Conservation (phyloP, 53 echinoderm and acorn worm species). For the Arbacia lixula region DNA sequence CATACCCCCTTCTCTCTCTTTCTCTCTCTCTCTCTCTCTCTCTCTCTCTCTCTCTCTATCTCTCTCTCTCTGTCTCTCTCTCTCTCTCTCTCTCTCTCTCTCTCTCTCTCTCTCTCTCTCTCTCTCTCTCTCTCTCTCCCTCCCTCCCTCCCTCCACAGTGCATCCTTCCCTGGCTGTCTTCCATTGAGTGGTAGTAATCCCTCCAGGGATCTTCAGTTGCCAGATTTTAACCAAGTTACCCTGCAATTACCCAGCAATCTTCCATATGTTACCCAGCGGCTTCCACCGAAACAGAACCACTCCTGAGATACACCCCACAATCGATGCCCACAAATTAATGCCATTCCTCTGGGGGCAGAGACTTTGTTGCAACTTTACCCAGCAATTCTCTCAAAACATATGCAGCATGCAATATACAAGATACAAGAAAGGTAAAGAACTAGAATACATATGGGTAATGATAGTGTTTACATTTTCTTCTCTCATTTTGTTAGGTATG, state of each 20-base stretch:
- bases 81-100: neutral
- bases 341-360: slow-evolving; percentile 11
- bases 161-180: no score
- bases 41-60: neutral
- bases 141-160: no score
- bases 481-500: no score
- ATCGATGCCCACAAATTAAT: slow-evolving; percentile 42
- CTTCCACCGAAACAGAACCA: neutral
- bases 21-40: neutral
- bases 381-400: no score
- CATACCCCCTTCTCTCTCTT: neutral
- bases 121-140: no score
- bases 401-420: no score
- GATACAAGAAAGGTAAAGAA: no score
- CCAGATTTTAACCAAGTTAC: slow-evolving; percentile 40
- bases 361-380: neutral
- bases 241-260: slow-evolving; percentile 36
- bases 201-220: slow-evolving; percentile 34
- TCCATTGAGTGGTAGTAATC: no score
- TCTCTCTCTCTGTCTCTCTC: neutral
- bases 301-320: neutral
- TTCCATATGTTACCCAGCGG: slow-evolving; percentile 39
- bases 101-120: neutral
- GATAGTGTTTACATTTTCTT: no score
- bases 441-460: no score